A percentile compares a stretch with the other conserved stretches of the same genome.
phyloP scores from a whole-genome alignment of 1,140 invertebrate species.

The Macrocentrus cingulum region DNA sequence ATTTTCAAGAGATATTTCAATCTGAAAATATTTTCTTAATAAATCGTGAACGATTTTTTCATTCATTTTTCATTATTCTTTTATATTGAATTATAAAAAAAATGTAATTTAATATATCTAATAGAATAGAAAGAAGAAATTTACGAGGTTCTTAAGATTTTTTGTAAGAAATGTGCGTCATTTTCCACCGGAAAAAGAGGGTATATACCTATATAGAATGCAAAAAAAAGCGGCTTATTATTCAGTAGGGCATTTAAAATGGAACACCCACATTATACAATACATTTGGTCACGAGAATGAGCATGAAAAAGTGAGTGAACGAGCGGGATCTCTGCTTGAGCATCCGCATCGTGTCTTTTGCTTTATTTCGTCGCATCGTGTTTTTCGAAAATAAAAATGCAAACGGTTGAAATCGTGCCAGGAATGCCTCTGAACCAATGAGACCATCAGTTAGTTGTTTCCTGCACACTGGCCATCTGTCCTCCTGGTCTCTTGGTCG shows the following conservation, averaged over 20 bases:
- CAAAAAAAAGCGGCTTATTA: slow-evolving; percentile 22
- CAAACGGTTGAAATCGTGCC: slow-evolving; percentile 17
- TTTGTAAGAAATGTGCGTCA: slow-evolving; percentile 7
- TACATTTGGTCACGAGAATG: slow-evolving; percentile 6
- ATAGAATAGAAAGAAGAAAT: too few relatives aligned
- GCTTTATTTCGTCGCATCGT: too few relatives aligned
- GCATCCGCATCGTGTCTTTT: too few relatives aligned
- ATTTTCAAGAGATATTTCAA: too few relatives aligned
- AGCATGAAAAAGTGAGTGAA: too few relatives aligned
- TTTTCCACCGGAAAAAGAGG: slow-evolving; percentile 4
- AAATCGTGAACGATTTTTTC: too few relatives aligned
- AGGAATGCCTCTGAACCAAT: slow-evolving; percentile 8
- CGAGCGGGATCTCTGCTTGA: too few relatives aligned
- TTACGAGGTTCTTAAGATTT: not conserved
- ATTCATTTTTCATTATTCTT: too few relatives aligned
- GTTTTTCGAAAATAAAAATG: too few relatives aligned
- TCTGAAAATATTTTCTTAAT: too few relatives aligned
- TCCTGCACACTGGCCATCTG: slow-evolving; percentile 18
- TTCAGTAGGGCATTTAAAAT: slow-evolving; percentile 18
- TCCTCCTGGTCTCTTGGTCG: slow-evolving; percentile 1
- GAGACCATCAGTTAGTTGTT: slow-evolving; percentile 22
- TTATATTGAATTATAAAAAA: too few relatives aligned
- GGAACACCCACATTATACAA: slow-evolving; percentile 14
- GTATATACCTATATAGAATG: slow-evolving; percentile 2
- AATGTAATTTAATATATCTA: too few relatives aligned